These are phyloP conservation scores for Drosophila baimaii DNA, from an alignment of 1,140 invertebrate genomes.

Conservation along the genomic window DNA sequence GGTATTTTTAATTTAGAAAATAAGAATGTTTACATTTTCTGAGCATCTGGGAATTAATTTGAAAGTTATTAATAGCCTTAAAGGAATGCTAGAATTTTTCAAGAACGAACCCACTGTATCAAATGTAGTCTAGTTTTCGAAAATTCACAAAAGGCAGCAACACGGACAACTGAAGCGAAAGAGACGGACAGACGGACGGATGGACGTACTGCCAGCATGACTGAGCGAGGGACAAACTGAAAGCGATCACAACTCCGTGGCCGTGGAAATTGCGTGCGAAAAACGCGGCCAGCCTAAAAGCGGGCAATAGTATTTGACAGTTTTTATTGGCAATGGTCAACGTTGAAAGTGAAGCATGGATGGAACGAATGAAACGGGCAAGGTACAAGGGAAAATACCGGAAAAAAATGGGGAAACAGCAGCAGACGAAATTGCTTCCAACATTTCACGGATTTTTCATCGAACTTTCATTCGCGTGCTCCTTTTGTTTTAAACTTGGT, in stretches of 20 bases:
- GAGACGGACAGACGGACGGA: not conserved
- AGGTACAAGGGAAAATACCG: conserved; percentile 34
- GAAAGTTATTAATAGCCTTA: not conserved
- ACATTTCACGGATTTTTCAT: conserved; percentile 37
- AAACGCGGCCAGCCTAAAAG: conserved; percentile 54
- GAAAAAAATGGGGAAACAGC: conserved; percentile 17
- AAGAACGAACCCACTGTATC: not conserved
- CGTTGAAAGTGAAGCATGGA: conserved; percentile 3
- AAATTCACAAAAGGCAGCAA: conserved; percentile 8
- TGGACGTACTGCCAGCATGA: not conserved
- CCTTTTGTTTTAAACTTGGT: conserved; percentile 34
- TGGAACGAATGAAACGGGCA: not conserved
- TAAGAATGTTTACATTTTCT: too few relatives aligned
- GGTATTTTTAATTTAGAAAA: not conserved
- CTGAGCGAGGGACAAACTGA: conserved; percentile 3
- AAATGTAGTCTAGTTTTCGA: not conserved
- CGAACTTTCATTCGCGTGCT: conserved; percentile 23
- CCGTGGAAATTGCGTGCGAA: conserved; percentile 39
- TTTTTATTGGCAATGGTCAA: conserved; percentile 63
- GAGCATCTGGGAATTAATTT: not conserved
- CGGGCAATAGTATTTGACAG: conserved; percentile 61
- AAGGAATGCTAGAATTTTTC: not conserved
- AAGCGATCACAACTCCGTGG: conserved; percentile 19
- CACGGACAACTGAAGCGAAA: not conserved
- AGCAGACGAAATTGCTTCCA: conserved; percentile 28